These are phyloP conservation scores for Adelognathus sp. DNA, from an alignment of 2,888 invertebrate genomes.

Conservation along the genomic window DNA sequence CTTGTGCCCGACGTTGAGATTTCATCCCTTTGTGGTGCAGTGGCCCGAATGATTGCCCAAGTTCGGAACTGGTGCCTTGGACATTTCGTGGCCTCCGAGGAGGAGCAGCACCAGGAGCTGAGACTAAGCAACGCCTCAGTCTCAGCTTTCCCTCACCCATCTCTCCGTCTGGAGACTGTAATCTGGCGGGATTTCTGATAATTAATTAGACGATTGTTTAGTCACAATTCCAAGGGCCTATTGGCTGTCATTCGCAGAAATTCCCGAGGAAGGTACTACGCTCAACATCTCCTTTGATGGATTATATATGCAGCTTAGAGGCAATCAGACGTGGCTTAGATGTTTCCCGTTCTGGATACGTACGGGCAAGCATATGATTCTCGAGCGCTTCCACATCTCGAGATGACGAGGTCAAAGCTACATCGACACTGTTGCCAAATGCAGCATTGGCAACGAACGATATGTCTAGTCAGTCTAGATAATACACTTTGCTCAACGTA, in stretches of 20 bases:
- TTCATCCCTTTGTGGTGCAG: slow-evolving; percentile 77
- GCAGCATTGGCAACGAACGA: no score
- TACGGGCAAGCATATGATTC: no score
- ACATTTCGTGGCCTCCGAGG: slow-evolving; percentile 69
- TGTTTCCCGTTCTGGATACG: no score
- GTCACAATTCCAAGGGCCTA: neutral
- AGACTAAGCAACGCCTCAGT: slow-evolving; percentile 53
- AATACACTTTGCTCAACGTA: no score
- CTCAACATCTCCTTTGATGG: neutral
- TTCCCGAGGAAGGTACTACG: neutral
- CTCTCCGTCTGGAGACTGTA: slow-evolving; percentile 29
- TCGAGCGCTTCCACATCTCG: no score
- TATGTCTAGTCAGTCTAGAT: no score
- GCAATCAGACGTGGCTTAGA: no score
- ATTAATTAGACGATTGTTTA: slow-evolving; percentile 42
- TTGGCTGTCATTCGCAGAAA: slow-evolving; percentile 11
- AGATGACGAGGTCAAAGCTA: no score
- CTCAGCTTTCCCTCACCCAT: slow-evolving; percentile 42
- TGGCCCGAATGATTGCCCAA: slow-evolving; percentile 79
- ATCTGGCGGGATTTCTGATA: slow-evolving; percentile 31
- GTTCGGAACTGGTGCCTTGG: slow-evolving; percentile 77
- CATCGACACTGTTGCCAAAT: no score
- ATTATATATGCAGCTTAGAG: neutral
- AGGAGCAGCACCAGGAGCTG: neutral
- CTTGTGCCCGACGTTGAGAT: slow-evolving; percentile 5